phyloP scores from a whole-genome alignment of 2,797 vertebrate species.

The Microctenopoma stevenorrisi region DNA sequence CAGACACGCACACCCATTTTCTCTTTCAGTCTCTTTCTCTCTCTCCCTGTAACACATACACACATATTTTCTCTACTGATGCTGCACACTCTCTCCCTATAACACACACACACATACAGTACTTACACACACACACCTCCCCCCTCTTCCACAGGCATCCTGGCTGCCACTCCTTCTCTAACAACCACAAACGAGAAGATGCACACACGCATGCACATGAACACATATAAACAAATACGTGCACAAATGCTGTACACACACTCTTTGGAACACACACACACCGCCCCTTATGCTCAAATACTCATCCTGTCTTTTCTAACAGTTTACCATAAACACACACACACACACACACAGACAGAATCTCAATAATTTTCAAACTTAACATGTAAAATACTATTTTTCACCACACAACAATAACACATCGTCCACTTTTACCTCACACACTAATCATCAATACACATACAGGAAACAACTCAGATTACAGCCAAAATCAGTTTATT shows the following conservation, averaged over 20 bases:
- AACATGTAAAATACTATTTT: slow-evolving; percentile 33
- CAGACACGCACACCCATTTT: slow-evolving; percentile 57
- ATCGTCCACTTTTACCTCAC: slow-evolving; percentile 15
- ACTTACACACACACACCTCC: slow-evolving; percentile 46
- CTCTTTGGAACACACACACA: slow-evolving; percentile 65
- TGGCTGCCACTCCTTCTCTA: slow-evolving; percentile 70
- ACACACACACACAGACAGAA: slow-evolving; percentile 1
- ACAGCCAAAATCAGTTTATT: slow-evolving; percentile 68
- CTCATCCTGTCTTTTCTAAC: slow-evolving; percentile 65
- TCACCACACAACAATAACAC: slow-evolving; percentile 16
- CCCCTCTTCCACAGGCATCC: slow-evolving; percentile 71
- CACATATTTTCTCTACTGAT: slow-evolving; percentile 46
- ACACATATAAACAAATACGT: slow-evolving; percentile 38
- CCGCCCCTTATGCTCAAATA: slow-evolving; percentile 55
- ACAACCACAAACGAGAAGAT: slow-evolving; percentile 55
- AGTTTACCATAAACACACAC: slow-evolving; percentile 55
- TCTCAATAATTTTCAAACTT: slow-evolving; percentile 33
- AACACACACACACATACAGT: slow-evolving; percentile 16
- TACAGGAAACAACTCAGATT: slow-evolving; percentile 44
- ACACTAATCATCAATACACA: slow-evolving; percentile 37
- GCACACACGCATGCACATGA: slow-evolving; percentile 19
- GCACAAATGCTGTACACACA: slow-evolving; percentile 39
- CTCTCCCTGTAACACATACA: slow-evolving; percentile 51
- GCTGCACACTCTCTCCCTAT: slow-evolving; percentile 19
- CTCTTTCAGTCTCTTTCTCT: slow-evolving; percentile 40